Conservation (phyloP, 2,797 vertebrate species). For the Melanotaenia pygmaea region DNA sequence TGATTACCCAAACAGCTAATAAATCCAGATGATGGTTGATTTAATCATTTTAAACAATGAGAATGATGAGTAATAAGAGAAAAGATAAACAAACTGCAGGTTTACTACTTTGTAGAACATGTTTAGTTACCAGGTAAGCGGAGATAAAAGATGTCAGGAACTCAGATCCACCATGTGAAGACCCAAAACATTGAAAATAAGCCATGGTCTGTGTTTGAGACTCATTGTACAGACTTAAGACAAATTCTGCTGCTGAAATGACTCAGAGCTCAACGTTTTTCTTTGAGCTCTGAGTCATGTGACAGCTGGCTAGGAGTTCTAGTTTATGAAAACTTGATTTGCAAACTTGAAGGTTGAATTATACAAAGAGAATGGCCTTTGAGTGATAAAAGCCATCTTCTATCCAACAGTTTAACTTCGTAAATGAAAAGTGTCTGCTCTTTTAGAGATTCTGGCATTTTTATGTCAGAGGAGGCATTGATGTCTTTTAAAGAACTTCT, state of each 20-base stretch:
- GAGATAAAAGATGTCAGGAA: neutral
- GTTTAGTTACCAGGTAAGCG: neutral
- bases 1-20: neutral
- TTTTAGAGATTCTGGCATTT: neutral
- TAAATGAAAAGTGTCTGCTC: slow-evolving; percentile 3
- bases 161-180: slow-evolving; percentile 2
- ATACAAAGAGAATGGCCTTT: neutral
- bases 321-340: slow-evolving; percentile 1
- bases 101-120: neutral
- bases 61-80: neutral
- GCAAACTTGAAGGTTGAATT: neutral
- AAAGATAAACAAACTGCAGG: neutral
- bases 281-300: slow-evolving; percentile 1
- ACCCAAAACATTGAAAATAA: neutral
- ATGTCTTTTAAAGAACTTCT: neutral
- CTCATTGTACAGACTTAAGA: slow-evolving; percentile 8
- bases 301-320: slow-evolving; percentile 4
- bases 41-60: neutral
- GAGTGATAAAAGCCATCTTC: slow-evolving; percentile 1
- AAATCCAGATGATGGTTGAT: neutral
- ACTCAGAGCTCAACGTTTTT: neutral
- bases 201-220: neutral
- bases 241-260: slow-evolving; percentile 17
- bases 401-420: neutral
- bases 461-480: slow-evolving; percentile 3